phyloP scores from a whole-genome alignment of 2,888 invertebrate species.

The Lampropteryx suffumata region DNA sequence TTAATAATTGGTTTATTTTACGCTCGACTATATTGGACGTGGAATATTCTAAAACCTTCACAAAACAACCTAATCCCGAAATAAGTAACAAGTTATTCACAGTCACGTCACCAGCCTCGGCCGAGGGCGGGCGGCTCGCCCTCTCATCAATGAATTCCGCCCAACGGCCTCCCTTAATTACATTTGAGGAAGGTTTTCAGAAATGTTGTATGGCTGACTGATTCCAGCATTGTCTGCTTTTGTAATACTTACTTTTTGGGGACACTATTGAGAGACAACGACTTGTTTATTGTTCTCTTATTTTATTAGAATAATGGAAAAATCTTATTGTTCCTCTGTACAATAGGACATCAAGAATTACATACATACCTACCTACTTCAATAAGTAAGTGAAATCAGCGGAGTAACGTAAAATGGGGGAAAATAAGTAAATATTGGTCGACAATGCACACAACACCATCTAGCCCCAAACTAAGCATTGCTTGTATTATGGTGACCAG shows the following conservation, averaged over 20 bases:
- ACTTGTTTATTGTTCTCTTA: too few species aligned
- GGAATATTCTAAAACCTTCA: background rate
- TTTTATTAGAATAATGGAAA: too few species aligned
- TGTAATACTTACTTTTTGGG: background rate
- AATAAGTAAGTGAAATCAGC: too few species aligned
- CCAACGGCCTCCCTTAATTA: slow-evolving; percentile 28
- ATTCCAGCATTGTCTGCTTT: slow-evolving; percentile 1
- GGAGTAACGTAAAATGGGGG: too few species aligned
- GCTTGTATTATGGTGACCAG: too few species aligned
- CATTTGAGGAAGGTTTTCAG: slow-evolving; percentile 11
- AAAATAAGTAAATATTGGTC: too few species aligned
- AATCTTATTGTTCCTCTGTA: too few species aligned
- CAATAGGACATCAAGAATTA: too few species aligned
- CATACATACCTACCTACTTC: too few species aligned
- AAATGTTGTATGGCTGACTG: slow-evolving; percentile 9
- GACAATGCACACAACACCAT: too few species aligned
- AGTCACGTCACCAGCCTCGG: slow-evolving; percentile 7
- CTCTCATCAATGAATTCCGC: slow-evolving; percentile 47
- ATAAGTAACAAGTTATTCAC: slow-evolving; percentile 9
- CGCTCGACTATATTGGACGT: background rate
- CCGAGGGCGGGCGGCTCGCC: slow-evolving; percentile 17
- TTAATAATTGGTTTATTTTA: too few species aligned
- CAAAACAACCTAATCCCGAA: slow-evolving; percentile 6
- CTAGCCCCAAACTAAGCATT: too few species aligned
- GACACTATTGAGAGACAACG: background rate